Conservation (phyloP, 2,113 vertebrate genomes). For the Deroptyus accipitrinus region DNA sequence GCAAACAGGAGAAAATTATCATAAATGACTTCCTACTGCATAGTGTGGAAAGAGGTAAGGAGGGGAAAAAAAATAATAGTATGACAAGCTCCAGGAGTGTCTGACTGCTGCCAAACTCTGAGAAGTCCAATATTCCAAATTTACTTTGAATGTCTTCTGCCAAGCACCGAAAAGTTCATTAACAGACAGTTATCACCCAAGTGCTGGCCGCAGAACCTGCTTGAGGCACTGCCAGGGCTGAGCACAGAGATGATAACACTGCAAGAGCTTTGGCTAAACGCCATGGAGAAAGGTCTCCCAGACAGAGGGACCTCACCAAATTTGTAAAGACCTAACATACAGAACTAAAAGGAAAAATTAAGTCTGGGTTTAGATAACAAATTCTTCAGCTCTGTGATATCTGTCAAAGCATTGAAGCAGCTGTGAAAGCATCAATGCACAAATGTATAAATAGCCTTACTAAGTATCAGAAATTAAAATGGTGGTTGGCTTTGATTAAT, state of each 20-base stretch:
- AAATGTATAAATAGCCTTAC: not conserved
- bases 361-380: fast-evolving
- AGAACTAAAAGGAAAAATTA: not conserved
- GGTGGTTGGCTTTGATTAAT: not conserved
- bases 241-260: not conserved
- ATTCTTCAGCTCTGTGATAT: not conserved
- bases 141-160: constrained; percentile 28
- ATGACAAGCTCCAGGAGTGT: constrained; percentile 62
- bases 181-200: not conserved
- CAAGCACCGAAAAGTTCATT: not conserved
- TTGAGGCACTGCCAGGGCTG: not conserved
- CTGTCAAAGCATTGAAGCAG: not conserved
- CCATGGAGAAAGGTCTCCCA: not conserved
- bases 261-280: not conserved
- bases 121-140: constrained; percentile 43
- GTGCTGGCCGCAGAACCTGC: not conserved
- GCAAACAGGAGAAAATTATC: constrained; percentile 83
- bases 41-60: constrained; percentile 49
- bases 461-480: not conserved
- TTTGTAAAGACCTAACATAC: fast-evolving
- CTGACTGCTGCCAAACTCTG: constrained; percentile 60
- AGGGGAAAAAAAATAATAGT: constrained; percentile 14
- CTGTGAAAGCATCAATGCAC: not conserved
- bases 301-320: not conserved
- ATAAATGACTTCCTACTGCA: constrained; percentile 77